A percentile compares a stretch with the other conserved stretches of the same genome.
Conservation (phyloP, 23 tunicate species). For the Diplosoma virens region DNA sequence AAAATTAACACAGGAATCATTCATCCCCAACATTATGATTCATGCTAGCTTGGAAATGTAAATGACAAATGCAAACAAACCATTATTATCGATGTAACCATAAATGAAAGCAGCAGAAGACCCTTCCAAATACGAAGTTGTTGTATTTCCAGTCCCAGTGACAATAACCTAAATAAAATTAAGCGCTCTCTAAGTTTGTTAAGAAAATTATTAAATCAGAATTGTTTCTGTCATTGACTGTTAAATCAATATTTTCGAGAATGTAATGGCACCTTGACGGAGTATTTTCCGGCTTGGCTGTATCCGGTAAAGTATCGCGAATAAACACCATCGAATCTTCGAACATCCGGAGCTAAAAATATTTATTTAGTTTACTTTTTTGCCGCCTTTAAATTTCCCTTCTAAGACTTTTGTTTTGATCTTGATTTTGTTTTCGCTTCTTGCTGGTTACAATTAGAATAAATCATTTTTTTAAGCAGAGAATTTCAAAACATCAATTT, state of each 20-base stretch:
- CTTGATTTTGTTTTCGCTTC: too few species aligned
- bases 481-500: too few species aligned
- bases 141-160: constrained; percentile 29
- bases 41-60: too few species aligned
- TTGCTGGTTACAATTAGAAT: too few species aligned
- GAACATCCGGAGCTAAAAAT: constrained; percentile 76
- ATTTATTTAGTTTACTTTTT: too few species aligned
- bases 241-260: too few species aligned
- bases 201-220: not conserved
- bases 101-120: constrained; percentile 52
- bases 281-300: constrained; percentile 58
- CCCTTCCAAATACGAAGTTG: not conserved
- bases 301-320: constrained; percentile 79
- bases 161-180: constrained; percentile 21
- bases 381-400: too few species aligned
- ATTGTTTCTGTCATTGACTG: not conserved
- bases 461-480: too few species aligned
- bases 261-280: constrained; percentile 80
- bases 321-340: constrained; percentile 76
- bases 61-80: too few species aligned
- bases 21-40: too few species aligned
- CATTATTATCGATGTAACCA: constrained; percentile 27
- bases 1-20: too few species aligned
- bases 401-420: too few species aligned
- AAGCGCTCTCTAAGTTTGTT: not conserved